These are phyloP conservation scores for Oceanites oceanicus DNA, from an alignment of 2,113 vertebrate species.

Conservation along the genomic window DNA sequence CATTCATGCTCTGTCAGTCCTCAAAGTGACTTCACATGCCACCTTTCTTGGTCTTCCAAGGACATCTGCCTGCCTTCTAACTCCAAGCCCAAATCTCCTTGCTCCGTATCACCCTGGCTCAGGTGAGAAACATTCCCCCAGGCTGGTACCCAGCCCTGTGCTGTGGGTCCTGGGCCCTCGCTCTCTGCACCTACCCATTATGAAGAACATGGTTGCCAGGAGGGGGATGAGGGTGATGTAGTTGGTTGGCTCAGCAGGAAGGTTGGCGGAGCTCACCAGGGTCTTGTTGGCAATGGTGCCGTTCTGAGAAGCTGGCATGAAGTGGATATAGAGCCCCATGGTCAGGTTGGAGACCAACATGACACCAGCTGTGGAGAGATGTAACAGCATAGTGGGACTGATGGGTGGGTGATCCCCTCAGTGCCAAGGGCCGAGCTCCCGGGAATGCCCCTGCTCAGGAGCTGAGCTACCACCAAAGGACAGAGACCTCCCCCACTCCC, in stretches of 20 bases:
- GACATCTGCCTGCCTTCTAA: neutral
- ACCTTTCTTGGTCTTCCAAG: neutral
- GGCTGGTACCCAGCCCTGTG: neutral
- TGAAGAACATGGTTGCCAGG: conserved; percentile 87
- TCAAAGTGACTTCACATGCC: neutral
- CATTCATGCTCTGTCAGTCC: neutral
- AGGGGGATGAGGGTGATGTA: conserved; percentile 81
- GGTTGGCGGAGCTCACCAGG: neutral
- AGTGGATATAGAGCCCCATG: conserved; percentile 79
- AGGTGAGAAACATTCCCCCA: neutral
- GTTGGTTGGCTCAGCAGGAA: neutral
- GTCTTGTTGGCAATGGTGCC: neutral
- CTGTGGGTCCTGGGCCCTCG: accelerated
- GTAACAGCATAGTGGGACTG: neutral
- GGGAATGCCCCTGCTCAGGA: neutral
- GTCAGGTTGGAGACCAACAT: conserved; percentile 85
- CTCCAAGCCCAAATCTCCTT: neutral
- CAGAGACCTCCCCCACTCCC: neutral
- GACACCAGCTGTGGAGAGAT: conserved; percentile 70
- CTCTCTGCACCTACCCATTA: conserved; percentile 82
- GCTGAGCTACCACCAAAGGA: neutral
- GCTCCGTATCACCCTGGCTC: accelerated
- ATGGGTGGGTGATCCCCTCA: neutral
- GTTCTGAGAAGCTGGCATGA: neutral
- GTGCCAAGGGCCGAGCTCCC: neutral